Base-by-base conservation (phyloP, 2,888 invertebrate species). In the Nesidiocoris tenuis region DNA sequence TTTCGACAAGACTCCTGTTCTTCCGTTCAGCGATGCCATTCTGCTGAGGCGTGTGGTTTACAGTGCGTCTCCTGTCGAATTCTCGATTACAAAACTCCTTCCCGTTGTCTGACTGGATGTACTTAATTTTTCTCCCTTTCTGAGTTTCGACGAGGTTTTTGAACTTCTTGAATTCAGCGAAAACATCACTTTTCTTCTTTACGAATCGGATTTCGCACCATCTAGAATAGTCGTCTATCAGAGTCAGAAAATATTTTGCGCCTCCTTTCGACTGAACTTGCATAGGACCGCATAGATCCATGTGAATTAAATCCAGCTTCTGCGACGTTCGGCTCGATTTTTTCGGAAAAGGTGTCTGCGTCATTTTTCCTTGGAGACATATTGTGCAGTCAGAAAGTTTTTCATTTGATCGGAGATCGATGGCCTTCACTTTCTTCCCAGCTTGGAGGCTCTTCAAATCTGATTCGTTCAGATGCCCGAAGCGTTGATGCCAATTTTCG, bases 401-500 rank as follows among this genome's bases (percentile, higher is more conserved):
- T 1, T 18, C 63, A 9, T 2, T 2, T 21, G 17, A 21, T 1
- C 1, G 5, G 2, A 63, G 9, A 12, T 63, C 1, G 5, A 22
- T 5, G 7, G 5, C 63, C 2, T 23, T 1, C 24, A 22, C 21
- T n/a, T 22, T 63, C 2, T 63, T 22, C 23, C 24, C 24, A 17
- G 3, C 5, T 1, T 22, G 1, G 3, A 63, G 23, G 22, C 1
- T 24, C 24, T 23, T 63, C 23, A 63, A 18, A 16, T 61, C 61
- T 16, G 19, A 16, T 61, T 61, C 2, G 22, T 18, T 61, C 16
- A 18, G 22, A 18, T 61, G 61, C 5, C 22, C 18, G 5, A 19
- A 61, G 16, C 61, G 18, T 61, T 61, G 61, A 61, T 61, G 61
- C 19, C 61, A 61, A n/a, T n/a, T n/a, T n/a, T n/a, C n/a, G n/a